Evolutionary conservation across 2,888 invertebrate genomes (phyloP), one percentile per base, ranked within the genome.

Genomic region (Caprella mutica): DNA sequence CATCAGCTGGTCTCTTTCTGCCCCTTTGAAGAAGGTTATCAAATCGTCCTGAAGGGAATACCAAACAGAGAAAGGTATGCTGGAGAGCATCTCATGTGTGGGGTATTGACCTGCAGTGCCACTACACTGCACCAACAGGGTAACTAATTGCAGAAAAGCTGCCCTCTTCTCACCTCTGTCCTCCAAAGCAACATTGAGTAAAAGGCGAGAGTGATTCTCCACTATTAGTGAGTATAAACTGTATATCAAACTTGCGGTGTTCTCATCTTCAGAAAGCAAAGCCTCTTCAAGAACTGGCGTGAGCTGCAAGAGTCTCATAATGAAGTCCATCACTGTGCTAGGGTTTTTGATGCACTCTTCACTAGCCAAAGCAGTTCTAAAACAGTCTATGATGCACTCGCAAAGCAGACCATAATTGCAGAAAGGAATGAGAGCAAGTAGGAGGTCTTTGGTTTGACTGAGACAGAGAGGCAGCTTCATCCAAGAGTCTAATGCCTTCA

Each of bases 81-180:
- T 60, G 29, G 64, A 64, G 43, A 56, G 52, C 27, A 60, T 64
- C 33, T 64, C 64, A 42, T 64, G 56, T 5, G 57, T 64, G 26
- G 64, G 64, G 23, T 64, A 64, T 40, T 64, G 64, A 43, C 64
- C 64, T 27, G 64, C 60, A 17, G 64, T 64, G 26, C 59, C 64
- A 19, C 59, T 59, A 60, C 64, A 64, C 43, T 64, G 59, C n/a
- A 64, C 52, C 12, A 64, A 43, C 24, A 64, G 42, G 14, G 64
- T 55, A 24, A 64, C 64, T 29, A 64, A 53, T 43, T 48, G 30
- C 29, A 48, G 23, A 27, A 3, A 29, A 29, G 60, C 57, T 17
- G 55, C 52, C 40, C 57, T 43, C 29, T 64, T 52, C 48, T 58
- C 55, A 1, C 48, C 48, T 26, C 30, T 27, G 19, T 59, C 58